These are phyloP conservation scores for Macaria notata DNA, from an alignment of 2,888 invertebrate genomes.

Conservation along the genomic window DNA sequence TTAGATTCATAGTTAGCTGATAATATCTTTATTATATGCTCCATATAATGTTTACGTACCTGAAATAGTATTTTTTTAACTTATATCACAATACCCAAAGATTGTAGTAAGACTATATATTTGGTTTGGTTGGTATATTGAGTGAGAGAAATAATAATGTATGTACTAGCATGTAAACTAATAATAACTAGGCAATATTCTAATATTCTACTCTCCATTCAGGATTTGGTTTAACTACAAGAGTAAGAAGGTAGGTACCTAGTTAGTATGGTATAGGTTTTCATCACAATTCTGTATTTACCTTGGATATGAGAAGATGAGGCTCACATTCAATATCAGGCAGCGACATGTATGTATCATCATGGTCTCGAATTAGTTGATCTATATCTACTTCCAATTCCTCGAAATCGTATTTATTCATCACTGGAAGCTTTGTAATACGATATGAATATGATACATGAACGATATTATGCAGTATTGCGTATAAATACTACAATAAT, in stretches of 20 bases:
- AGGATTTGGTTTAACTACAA: no score
- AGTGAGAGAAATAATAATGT: no score
- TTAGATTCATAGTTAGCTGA: slow-evolving; percentile 69
- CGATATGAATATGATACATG: background rate
- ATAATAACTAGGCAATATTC: no score
- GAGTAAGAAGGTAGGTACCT: no score
- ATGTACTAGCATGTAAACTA: no score
- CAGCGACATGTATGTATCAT: slow-evolving; percentile 58
- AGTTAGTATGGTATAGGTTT: no score
- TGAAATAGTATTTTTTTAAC: slow-evolving; percentile 32
- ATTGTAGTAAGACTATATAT: no score
- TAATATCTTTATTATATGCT: slow-evolving; percentile 65
- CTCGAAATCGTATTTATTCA: slow-evolving; percentile 14
- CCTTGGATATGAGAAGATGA: slow-evolving; percentile 73
- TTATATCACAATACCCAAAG: no score
- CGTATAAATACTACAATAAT: no score
- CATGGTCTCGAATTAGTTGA: slow-evolving; percentile 56
- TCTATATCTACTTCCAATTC: slow-evolving; percentile 53
- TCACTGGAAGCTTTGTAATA: slow-evolving; percentile 1
- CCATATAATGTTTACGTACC: slow-evolving; percentile 77
- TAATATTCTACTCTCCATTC: no score
- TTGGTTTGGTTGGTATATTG: no score
- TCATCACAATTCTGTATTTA: slow-evolving; percentile 29
- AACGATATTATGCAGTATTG: no score
- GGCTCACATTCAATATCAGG: slow-evolving; percentile 68